Conservation (phyloP, 2,113 vertebrate species). For the Macrotis lagotis region DNA sequence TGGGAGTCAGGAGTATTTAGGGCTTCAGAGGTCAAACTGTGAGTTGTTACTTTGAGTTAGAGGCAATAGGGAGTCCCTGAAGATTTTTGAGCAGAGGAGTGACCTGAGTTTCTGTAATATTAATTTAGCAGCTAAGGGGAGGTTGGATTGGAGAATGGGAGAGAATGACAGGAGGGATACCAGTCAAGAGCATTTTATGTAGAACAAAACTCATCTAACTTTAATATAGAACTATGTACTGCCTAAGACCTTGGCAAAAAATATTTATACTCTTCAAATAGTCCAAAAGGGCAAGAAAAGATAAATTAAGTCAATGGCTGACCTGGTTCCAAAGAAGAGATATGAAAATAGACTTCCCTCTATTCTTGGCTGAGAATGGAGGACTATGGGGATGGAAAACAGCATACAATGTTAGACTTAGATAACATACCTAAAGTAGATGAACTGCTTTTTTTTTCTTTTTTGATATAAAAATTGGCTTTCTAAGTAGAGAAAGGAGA, state of each 20-base stretch:
- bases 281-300: neutral
- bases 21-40: neutral
- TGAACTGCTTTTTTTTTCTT: neutral
- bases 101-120: neutral
- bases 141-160: neutral
- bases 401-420: neutral
- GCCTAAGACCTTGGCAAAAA: neutral
- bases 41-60: neutral
- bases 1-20: neutral
- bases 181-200: neutral
- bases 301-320: neutral
- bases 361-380: neutral
- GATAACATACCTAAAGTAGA: neutral
- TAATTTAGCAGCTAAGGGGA: neutral
- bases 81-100: neutral
- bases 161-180: neutral
- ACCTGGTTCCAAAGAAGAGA: neutral
- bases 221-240: neutral
- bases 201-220: neutral
- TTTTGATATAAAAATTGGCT: neutral
- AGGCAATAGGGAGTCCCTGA: neutral
- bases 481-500: neutral
- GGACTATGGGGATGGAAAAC: neutral
- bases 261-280: neutral
- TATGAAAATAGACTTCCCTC: neutral